Percentiles rank a stretch among this genome's conserved stretches.
Evolutionary conservation across 2,888 invertebrate species (phyloP).

Genomic region (Heliconius erato): DNA sequence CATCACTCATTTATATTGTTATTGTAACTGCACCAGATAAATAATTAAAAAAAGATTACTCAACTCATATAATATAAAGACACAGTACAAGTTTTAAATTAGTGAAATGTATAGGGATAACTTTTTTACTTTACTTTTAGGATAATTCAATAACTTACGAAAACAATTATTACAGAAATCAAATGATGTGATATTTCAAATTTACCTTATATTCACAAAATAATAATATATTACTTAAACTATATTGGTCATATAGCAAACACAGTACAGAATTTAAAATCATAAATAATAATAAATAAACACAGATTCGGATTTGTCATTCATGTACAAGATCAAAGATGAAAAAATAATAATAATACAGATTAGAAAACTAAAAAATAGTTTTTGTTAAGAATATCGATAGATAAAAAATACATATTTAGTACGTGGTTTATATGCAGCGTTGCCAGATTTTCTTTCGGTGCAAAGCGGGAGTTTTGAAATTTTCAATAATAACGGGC

Average conservation of each 20-base stretch:
- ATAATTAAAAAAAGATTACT: not conserved
- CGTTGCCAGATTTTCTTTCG: too few species aligned
- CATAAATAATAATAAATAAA: too few species aligned
- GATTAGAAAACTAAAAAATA: not conserved
- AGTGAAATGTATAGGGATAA: not conserved
- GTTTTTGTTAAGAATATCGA: not conserved
- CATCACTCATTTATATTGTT: not conserved
- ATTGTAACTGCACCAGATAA: not conserved
- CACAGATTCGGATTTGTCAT: not conserved
- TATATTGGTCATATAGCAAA: too few species aligned
- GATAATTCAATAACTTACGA: not conserved
- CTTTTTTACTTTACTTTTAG: not conserved
- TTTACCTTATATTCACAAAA: not conserved
- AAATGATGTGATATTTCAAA: not conserved
- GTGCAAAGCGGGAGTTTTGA: too few species aligned
- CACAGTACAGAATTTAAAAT: too few species aligned
- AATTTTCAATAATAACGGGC: too few species aligned
- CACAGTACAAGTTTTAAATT: not conserved
- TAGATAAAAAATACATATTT: not conserved
- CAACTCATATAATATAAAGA: not conserved
- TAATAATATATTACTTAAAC: not conserved
- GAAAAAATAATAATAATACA: too few species aligned
- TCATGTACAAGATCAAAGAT: not conserved
- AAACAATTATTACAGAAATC: not conserved
- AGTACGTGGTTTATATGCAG: too few species aligned